A percentile compares a stretch with the other conserved stretches of the same genome.
phyloP scores from a whole-genome alignment of 2,888 invertebrate genomes.

The Nomada fucata region DNA sequence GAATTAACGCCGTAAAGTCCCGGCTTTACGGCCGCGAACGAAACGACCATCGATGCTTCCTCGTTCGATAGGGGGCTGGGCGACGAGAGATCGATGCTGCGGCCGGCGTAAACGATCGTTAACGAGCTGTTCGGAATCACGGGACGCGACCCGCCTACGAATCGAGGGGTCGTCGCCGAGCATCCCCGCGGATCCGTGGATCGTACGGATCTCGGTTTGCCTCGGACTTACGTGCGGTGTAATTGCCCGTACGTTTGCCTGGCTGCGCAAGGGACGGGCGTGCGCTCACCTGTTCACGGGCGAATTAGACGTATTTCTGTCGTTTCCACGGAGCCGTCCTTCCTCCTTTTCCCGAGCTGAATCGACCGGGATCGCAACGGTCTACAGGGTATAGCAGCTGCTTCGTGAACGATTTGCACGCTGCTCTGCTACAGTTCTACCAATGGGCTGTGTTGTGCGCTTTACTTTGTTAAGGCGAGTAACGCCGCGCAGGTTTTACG shows the following conservation, averaged over 20 bases:
- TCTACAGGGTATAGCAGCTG: slow-evolving; percentile 13
- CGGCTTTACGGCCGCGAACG: slow-evolving; percentile 41
- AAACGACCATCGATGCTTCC: slow-evolving; percentile 25
- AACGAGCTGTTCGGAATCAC: slow-evolving; percentile 63
- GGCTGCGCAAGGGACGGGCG: background rate
- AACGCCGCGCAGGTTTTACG: too few species aligned
- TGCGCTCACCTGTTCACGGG: slow-evolving; percentile 22
- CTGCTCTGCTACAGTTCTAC: too few species aligned
- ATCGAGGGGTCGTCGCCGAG: slow-evolving; percentile 57
- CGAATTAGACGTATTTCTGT: slow-evolving; percentile 45
- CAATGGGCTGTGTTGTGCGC: too few species aligned
- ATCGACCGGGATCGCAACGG: background rate
- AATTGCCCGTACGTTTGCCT: slow-evolving; percentile 59
- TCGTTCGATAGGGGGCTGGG: slow-evolving; percentile 1
- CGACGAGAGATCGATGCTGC: slow-evolving; percentile 36
- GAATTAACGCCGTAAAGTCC: slow-evolving; percentile 48
- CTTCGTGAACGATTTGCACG: background rate
- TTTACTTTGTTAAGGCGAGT: too few species aligned
- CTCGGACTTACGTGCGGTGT: slow-evolving; percentile 66
- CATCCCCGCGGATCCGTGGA: slow-evolving; percentile 54
- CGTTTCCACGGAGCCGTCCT: background rate
- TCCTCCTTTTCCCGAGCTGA: background rate
- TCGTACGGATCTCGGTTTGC: slow-evolving; percentile 67
- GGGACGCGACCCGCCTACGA: slow-evolving; percentile 50
- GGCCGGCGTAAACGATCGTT: slow-evolving; percentile 58